Conservation (phyloP, 1,140 invertebrate genomes). For the Mesaphorura yosii region DNA sequence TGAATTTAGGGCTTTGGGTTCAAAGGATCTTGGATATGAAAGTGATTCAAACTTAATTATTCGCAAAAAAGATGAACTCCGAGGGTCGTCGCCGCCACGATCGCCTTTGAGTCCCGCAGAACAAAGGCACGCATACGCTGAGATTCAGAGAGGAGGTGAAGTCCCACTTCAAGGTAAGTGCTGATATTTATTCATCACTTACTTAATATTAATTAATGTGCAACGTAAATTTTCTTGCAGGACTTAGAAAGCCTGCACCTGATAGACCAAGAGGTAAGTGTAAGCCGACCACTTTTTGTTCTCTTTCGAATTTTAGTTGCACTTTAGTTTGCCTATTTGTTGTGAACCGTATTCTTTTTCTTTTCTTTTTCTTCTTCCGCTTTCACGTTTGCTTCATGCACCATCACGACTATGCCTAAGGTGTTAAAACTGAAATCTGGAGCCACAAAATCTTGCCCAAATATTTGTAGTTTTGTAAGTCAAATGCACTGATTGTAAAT, state of each 20-base stretch:
- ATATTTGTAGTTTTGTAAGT: too few species aligned
- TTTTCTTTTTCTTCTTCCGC: too few species aligned
- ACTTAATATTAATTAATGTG: not conserved
- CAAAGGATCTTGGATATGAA: conserved; percentile 76
- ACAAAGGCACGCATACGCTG: conserved; percentile 67
- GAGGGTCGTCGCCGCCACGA: conserved; percentile 33
- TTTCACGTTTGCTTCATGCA: too few species aligned
- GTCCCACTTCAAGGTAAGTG: conserved; percentile 75
- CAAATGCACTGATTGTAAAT: too few species aligned
- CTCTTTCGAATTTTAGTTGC: too few species aligned
- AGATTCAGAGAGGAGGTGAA: conserved; percentile 79
- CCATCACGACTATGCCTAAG: too few species aligned
- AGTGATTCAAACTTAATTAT: conserved; percentile 79
- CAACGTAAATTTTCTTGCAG: not conserved
- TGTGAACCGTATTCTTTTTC: too few species aligned
- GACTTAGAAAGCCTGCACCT: conserved; percentile 74
- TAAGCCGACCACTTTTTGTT: too few species aligned
- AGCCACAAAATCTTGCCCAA: too few species aligned
- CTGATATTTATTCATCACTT: not conserved
- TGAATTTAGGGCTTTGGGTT: conserved; percentile 48
- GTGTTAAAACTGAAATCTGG: too few species aligned
- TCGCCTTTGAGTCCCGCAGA: conserved; percentile 62
- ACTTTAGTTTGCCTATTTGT: too few species aligned
- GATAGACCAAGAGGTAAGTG: conserved; percentile 66
- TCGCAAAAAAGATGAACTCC: conserved; percentile 51